Percentiles rank a stretch among this genome's conserved stretches.
Conservation (phyloP, 2,113 vertebrate genomes). For the Astatoreochromis straeleni region DNA sequence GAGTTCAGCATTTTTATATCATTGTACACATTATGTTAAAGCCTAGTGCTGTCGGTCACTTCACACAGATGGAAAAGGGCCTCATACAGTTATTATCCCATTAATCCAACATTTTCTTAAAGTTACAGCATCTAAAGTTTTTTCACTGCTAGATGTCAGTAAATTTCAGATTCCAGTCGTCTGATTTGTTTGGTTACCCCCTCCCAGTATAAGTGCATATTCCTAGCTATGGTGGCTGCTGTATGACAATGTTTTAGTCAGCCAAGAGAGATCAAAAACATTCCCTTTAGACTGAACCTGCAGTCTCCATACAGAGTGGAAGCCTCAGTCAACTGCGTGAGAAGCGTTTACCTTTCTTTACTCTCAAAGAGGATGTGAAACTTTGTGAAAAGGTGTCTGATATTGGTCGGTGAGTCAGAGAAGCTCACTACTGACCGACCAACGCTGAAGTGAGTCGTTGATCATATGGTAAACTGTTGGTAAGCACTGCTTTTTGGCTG, state of each 20-base stretch:
- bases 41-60: not conserved
- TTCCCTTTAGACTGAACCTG: not conserved
- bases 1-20: not conserved
- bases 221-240: not conserved
- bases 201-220: not conserved
- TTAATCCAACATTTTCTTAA: not conserved
- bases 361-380: not conserved
- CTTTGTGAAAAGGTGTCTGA: not conserved
- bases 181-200: fast-evolving
- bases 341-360: not conserved
- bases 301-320: not conserved
- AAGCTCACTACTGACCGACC: not conserved
- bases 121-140: not conserved
- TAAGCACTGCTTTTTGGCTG: not conserved
- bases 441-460: not conserved
- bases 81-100: not conserved
- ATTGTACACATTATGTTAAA: not conserved
- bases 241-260: not conserved
- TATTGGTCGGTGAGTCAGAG: not conserved
- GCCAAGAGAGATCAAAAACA: not conserved
- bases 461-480: not conserved
- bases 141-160: not conserved
- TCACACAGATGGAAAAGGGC: not conserved
- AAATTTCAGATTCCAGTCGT: not conserved
- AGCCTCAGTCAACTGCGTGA: not conserved